A percentile compares a stretch with the other conserved stretches of the same genome.
Conservation (phyloP, 2,113 vertebrate species). For the Xiphophorus couchianus region DNA sequence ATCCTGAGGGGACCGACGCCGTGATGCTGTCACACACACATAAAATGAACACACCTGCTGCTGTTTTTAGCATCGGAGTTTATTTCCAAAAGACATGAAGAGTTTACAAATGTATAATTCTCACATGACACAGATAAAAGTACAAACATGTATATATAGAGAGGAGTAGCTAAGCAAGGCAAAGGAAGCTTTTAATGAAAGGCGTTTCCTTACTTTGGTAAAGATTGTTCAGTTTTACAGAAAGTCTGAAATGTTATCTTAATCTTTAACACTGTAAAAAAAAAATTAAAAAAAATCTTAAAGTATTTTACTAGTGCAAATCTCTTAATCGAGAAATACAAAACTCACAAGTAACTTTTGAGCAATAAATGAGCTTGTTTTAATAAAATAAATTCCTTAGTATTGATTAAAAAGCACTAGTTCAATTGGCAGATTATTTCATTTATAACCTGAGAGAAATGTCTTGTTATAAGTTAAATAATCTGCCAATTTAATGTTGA, state of each 20-base stretch:
- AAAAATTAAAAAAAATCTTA: too few species aligned
- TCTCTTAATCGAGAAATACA: too few species aligned
- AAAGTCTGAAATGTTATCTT: background rate
- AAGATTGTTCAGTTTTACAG: slow-evolving; percentile 14
- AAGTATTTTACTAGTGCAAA: too few species aligned
- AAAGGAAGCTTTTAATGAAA: slow-evolving; percentile 4
- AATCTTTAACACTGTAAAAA: too few species aligned
- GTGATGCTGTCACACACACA: background rate
- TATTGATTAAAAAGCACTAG: too few species aligned
- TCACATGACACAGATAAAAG: slow-evolving; percentile 25
- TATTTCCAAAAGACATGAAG: slow-evolving; percentile 60
- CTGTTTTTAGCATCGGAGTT: slow-evolving; percentile 7
- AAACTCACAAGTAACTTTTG: too few species aligned
- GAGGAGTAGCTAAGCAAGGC: slow-evolving; percentile 3
- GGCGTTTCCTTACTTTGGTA: slow-evolving; percentile 31
- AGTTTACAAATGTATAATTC: slow-evolving; percentile 26
- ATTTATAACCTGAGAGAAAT: too few species aligned
- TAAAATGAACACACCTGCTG: background rate
- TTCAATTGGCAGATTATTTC: too few species aligned
- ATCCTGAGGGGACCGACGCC: background rate
- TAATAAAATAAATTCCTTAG: too few species aligned
- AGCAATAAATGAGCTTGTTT: too few species aligned
- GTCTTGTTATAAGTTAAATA: too few species aligned
- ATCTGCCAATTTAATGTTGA: too few species aligned
- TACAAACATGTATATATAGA: background rate